Conservation (phyloP, 2,888 invertebrate genomes). For the Hartigia nigra region DNA sequence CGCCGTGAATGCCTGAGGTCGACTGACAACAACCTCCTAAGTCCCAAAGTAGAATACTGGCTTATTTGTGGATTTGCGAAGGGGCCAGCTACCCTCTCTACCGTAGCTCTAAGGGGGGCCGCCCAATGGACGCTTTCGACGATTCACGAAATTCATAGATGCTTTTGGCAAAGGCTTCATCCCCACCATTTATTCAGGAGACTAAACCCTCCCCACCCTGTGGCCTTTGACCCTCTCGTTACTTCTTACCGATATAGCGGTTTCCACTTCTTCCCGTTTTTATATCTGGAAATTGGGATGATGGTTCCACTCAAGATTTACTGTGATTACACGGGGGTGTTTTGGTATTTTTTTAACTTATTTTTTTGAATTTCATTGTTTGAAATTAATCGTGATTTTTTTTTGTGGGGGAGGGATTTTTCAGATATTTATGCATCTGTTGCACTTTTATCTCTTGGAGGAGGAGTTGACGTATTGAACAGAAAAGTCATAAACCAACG, state of each 20-base stretch:
- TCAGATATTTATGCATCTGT: not conserved
- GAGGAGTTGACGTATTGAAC: not conserved
- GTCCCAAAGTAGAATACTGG: conserved; percentile 37
- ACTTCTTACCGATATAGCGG: conserved; percentile 5
- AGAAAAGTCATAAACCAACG: not conserved
- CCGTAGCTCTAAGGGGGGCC: conserved; percentile 15
- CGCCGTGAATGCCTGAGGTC: conserved; percentile 33
- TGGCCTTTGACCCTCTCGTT: conserved; percentile 1
- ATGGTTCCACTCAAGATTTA: not conserved
- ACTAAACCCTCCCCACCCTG: conserved; percentile 1
- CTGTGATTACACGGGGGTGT: not conserved
- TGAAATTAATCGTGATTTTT: not conserved
- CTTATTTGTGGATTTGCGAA: conserved; percentile 40
- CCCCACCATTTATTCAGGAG: not conserved
- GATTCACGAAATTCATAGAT: conserved; percentile 30
- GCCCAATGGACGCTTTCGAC: conserved; percentile 30
- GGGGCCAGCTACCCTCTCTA: conserved; percentile 47
- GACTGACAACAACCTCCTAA: conserved; percentile 37
- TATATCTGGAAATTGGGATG: not conserved
- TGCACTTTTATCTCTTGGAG: not conserved
- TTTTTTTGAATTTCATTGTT: not conserved
- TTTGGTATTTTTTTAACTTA: not conserved
- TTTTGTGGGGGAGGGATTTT: not conserved
- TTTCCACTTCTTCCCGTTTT: not conserved
- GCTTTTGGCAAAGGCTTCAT: conserved; percentile 22